Conservation (phyloP, 2,797 vertebrate genomes). For the Diplodus sargus region DNA sequence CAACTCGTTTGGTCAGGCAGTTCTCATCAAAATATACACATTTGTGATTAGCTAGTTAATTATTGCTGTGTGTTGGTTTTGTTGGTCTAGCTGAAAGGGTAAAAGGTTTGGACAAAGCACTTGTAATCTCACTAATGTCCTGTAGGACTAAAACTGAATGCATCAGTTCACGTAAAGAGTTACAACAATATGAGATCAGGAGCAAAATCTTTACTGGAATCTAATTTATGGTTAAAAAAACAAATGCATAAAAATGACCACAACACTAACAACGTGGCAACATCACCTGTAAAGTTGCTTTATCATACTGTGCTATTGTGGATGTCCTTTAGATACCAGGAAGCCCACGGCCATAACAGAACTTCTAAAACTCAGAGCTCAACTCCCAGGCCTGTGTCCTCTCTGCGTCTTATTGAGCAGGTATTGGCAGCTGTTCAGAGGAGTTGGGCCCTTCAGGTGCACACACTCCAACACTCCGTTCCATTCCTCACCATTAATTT, state of each 20-base stretch:
- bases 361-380: slow-evolving; percentile 62
- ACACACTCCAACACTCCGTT: slow-evolving; percentile 57
- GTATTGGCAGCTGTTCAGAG: slow-evolving; percentile 72
- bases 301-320: not conserved
- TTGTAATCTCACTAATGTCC: not conserved
- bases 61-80: slow-evolving; percentile 3
- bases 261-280: not conserved
- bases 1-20: slow-evolving; percentile 25
- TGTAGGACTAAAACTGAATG: not conserved
- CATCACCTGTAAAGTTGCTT: slow-evolving; percentile 27
- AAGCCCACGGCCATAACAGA: slow-evolving; percentile 31
- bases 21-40: slow-evolving; percentile 50
- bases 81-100: not conserved
- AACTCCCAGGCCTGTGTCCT: slow-evolving; percentile 61
- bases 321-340: slow-evolving; percentile 15
- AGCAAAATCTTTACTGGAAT: not conserved
- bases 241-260: not conserved
- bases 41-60: slow-evolving; percentile 36
- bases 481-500: slow-evolving; percentile 79
- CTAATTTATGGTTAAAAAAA: not conserved
- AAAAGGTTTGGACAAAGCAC: not conserved
- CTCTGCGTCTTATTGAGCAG: slow-evolving; percentile 74
- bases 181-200: not conserved
- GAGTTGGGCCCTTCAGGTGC: slow-evolving; percentile 68
- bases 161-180: not conserved